These are phyloP conservation scores for Aythya baeri DNA, from an alignment of 2,113 vertebrate species.

Conservation along the genomic window DNA sequence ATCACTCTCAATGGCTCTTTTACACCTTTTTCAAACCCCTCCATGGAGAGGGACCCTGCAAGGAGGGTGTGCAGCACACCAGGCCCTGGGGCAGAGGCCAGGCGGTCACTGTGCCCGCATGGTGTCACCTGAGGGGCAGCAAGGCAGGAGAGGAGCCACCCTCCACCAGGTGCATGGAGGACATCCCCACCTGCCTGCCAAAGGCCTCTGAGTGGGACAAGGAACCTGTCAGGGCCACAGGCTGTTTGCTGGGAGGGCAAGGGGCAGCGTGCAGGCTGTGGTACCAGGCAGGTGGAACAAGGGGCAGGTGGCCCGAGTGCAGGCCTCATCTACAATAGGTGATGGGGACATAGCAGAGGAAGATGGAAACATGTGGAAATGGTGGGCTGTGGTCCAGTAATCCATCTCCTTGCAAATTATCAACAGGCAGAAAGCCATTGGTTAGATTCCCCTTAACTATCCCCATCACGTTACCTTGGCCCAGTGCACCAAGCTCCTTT, in stretches of 20 bases:
- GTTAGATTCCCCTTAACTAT: not conserved
- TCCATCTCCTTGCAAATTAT: not conserved
- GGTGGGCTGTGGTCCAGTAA: not conserved
- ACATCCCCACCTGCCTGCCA: too few relatives aligned
- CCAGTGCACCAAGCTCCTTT: not conserved
- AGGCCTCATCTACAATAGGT: not conserved
- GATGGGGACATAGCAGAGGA: not conserved
- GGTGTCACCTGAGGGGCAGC: too few relatives aligned
- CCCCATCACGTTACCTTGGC: not conserved
- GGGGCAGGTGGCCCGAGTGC: not conserved
- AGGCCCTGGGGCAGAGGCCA: not conserved
- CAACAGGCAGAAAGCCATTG: not conserved
- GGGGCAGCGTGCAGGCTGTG: accelerated
- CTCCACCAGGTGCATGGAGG: too few relatives aligned
- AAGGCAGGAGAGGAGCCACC: too few relatives aligned
- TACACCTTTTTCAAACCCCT: not conserved
- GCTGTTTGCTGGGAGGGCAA: not conserved
- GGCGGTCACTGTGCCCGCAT: accelerated
- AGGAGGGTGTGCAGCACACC: not conserved
- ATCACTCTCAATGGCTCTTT: not conserved
- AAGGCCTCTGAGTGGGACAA: not conserved
- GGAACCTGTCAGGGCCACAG: not conserved
- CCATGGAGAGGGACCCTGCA: accelerated
- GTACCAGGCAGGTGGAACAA: accelerated
- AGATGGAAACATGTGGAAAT: not conserved